Evolutionary conservation across 2,113 vertebrate genomes (phyloP).

Genomic region (Egretta garzetta): DNA sequence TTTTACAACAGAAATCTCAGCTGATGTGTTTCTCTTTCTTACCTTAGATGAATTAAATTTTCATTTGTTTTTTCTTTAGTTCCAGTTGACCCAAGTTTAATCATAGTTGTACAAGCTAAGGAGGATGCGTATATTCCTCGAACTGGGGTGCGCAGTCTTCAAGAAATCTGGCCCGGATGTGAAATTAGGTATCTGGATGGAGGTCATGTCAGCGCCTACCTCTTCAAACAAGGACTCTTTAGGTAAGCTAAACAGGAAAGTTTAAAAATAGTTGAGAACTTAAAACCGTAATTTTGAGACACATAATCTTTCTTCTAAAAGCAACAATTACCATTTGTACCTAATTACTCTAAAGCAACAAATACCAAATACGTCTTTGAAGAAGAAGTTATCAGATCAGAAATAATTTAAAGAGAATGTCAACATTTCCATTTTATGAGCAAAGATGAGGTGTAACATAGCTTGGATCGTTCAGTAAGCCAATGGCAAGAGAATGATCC

Average conservation of each 20-base stretch:
- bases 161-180: constrained; percentile 97
- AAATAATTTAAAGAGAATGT: not conserved
- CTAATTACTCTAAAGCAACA: not conserved
- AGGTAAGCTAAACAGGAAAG: constrained; percentile 76
- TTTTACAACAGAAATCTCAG: not conserved
- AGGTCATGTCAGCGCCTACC: constrained; percentile 95
- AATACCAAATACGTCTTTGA: not conserved
- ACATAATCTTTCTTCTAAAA: not conserved
- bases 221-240: constrained; percentile 96
- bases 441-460: not conserved
- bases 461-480: not conserved
- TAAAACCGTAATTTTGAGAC: not conserved
- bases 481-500: not conserved
- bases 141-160: constrained; percentile 92
- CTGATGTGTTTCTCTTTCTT: not conserved
- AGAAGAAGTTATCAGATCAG: not conserved
- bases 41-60: not conserved
- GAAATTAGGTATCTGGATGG: constrained; percentile 93
- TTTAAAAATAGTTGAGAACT: not conserved
- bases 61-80: constrained; percentile 73
- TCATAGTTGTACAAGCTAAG: constrained; percentile 94
- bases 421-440: not conserved
- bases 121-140: constrained; percentile 96
- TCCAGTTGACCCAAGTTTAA: constrained; percentile 94
- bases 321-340: not conserved